Percentiles rank a stretch among this genome's conserved stretches.
Conservation (phyloP, 2,797 vertebrate genomes). For the Sebastolobus alascanus region DNA sequence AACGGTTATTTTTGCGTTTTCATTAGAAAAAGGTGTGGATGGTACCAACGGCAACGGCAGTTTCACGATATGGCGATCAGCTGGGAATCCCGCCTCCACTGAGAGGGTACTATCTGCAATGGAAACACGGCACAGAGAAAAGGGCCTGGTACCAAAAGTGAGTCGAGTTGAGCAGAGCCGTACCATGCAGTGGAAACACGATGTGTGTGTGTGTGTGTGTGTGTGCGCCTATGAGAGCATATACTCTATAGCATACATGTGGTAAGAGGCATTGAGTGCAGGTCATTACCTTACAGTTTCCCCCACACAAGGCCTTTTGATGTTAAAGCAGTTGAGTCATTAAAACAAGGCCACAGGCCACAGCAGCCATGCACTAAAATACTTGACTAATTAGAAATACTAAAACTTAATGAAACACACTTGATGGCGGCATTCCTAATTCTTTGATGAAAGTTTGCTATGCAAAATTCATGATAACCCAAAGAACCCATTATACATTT, state of each 20-base stretch:
- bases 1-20: too few species aligned
- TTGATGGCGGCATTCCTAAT: background rate
- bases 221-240: background rate
- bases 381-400: constrained; percentile 59
- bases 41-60: too few species aligned
- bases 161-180: rapidly evolving
- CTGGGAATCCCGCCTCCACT: too few species aligned
- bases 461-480: background rate
- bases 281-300: constrained; percentile 42
- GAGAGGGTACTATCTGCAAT: too few species aligned
- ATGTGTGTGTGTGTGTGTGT: background rate
- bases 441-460: background rate
- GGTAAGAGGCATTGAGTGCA: constrained; percentile 19
- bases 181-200: too few species aligned
- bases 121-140: too few species aligned
- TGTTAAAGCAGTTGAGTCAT: constrained; percentile 52
- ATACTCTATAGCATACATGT: constrained; percentile 12
- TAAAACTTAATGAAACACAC: constrained; percentile 23
- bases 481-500: background rate
- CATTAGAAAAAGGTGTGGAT: too few species aligned
- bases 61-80: too few species aligned
- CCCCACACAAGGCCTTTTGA: constrained; percentile 48
- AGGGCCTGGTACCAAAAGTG: too few species aligned
- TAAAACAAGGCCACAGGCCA: constrained; percentile 57
- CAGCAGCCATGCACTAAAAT: constrained; percentile 31